Base-by-base conservation (phyloP, 2,797 vertebrate genomes). In the Pelobates cultripes region DNA sequence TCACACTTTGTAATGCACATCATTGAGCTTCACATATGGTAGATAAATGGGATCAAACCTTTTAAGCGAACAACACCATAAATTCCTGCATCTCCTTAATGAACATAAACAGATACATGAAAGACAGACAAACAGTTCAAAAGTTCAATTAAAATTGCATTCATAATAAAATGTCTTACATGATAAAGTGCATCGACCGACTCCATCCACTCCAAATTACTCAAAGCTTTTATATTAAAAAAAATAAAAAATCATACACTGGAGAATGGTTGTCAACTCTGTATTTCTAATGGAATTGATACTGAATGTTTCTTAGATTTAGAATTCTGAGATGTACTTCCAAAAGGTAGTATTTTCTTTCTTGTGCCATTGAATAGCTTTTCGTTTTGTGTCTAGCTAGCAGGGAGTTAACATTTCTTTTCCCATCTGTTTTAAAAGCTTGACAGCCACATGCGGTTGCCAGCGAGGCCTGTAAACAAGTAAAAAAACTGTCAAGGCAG, bases 361-460 rank as follows among this genome's bases (percentile, higher is more conserved):
- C 51, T 41, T 43, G 70, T 57, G 63, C 40, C 15, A 44, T 44
- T 63, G 15, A 60, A 42, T 9, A 28, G 47, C 12, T 74, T 73
- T 83, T 53, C 64, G 43, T 83, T 70, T 53, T 70, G 67, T 45
- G 55, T 45, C 61, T 68, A 75, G 67, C 77, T 75, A 57, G 77
- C 81, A 70, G 43, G 40, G 55, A 84, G 77, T 79, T 83, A 75
- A 71, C 41, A 14, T 78, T 72, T 75, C 55, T 79, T 83, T 74
- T 51, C 72, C 68, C 72, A 75, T 84, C 57, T 71, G 82, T 84
- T 84, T 76, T 72, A 75, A 75, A 84, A 42, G 67, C 47, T 79
- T 84, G 82, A 84, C 82, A 84, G 77, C 77, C 82, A 79, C 77
- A 75, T 72, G 28, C 68, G 70, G 77, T 84, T 84, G 69, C 70